phyloP scores from a whole-genome alignment of 1,140 invertebrate species.

The Melipona quadrifasciata region DNA sequence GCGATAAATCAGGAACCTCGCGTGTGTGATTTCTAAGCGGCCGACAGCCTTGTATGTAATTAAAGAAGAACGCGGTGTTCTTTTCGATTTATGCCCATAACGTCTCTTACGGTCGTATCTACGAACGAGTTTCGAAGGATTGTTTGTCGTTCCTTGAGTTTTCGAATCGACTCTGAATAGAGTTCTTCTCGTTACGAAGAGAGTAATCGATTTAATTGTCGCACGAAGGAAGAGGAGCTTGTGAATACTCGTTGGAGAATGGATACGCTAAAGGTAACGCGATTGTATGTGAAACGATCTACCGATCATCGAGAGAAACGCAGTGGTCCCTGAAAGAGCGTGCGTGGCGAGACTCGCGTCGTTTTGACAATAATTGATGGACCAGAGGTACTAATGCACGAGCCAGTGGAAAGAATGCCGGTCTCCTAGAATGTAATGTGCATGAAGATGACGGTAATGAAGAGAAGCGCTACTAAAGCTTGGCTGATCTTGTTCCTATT shows the following conservation, averaged over 20 bases:
- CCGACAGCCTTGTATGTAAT: background rate
- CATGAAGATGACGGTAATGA: conserved; percentile 73
- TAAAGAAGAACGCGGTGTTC: background rate
- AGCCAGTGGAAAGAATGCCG: conserved; percentile 13
- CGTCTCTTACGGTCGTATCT: no score
- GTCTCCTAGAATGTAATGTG: conserved; percentile 64
- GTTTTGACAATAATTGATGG: background rate
- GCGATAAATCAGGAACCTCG: background rate
- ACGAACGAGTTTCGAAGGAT: background rate
- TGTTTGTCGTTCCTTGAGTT: background rate
- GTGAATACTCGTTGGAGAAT: background rate
- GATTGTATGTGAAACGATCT: conserved; percentile 29
- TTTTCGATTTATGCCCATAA: no score
- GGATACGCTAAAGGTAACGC: background rate
- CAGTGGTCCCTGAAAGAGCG: conserved; percentile 32
- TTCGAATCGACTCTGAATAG: no score
- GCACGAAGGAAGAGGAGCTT: no score
- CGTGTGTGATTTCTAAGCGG: conserved; percentile 17
- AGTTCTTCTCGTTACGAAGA: no score
- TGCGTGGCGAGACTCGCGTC: background rate
- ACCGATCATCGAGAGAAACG: conserved; percentile 36
- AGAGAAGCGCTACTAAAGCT: conserved; percentile 62
- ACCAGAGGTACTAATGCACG: background rate
- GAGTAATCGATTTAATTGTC: no score
- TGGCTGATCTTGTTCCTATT: conserved; percentile 71